A percentile compares a stretch with the other conserved stretches of the same genome.
These are phyloP conservation scores for Ammospiza maritima DNA, from an alignment of 2,797 vertebrate species.

Conservation along the genomic window DNA sequence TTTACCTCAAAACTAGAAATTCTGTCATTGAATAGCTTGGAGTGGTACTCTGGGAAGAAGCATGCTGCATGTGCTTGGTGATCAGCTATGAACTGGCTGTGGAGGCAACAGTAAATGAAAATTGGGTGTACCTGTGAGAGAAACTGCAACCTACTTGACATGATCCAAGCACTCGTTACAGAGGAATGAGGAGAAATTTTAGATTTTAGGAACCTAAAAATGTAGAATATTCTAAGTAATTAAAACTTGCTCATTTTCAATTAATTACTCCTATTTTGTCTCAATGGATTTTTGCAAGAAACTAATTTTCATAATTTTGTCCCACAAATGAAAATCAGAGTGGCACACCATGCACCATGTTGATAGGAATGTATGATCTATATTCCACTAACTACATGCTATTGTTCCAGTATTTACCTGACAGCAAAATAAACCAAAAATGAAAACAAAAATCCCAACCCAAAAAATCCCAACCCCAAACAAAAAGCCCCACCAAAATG, in stretches of 20 bases:
- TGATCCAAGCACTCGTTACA: not conserved
- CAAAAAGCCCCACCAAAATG: rapidly evolving
- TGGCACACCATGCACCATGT: no score
- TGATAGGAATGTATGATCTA: not conserved
- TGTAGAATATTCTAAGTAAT: not conserved
- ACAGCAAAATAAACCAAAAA: not conserved
- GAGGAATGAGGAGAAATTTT: not conserved
- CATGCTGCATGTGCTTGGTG: not conserved
- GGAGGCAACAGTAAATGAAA: not conserved
- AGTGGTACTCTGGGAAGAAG: not conserved
- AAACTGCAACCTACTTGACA: not conserved
- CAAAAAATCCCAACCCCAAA: not conserved
- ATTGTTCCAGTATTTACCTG: not conserved
- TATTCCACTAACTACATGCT: not conserved
- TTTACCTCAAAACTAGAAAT: not conserved
- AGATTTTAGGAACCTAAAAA: not conserved
- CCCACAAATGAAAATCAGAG: not conserved
- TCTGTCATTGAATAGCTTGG: not conserved
- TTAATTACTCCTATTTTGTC: not conserved
- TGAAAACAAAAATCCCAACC: not conserved
- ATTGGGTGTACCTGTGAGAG: not conserved
- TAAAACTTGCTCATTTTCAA: not conserved
- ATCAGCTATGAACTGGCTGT: not conserved
- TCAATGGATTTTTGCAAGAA: not conserved
- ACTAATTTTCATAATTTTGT: not conserved